phyloP scores from a whole-genome alignment of 1,140 invertebrate genomes.

The Brachionus rotundiformis region DNA sequence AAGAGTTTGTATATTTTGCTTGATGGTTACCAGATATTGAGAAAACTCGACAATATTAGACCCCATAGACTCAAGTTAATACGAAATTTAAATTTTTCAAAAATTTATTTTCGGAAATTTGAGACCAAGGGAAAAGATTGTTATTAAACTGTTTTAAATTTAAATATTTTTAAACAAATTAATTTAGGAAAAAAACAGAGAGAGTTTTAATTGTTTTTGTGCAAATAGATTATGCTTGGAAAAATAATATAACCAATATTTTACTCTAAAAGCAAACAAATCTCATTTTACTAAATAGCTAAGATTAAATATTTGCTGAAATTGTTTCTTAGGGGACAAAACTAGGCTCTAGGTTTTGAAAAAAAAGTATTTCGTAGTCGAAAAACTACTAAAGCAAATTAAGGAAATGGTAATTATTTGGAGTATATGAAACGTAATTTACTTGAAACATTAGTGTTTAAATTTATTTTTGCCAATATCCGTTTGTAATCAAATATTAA shows the following conservation, averaged over 20 bases:
- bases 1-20: neutral
- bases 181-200: neutral
- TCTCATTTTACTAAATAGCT: conserved; percentile 1
- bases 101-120: neutral
- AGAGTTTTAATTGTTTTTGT: neutral
- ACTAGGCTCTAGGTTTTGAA: neutral
- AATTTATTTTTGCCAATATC: conserved; percentile 6
- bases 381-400: neutral
- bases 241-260: neutral
- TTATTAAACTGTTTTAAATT: neutral
- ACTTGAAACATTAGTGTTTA: neutral
- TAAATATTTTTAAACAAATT: neutral
- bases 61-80: neutral
- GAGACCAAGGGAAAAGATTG: neutral
- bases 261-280: neutral
- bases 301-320: conserved; percentile 1
- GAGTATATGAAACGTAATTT: neutral
- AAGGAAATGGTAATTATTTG: neutral
- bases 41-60: neutral
- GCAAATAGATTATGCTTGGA: neutral
- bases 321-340: neutral
- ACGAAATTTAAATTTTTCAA: neutral
- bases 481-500: neutral
- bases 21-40: neutral
- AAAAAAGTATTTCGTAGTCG: neutral